Evolutionary conservation across 2,797 vertebrate species (phyloP).

Genomic region (Columba guinea): DNA sequence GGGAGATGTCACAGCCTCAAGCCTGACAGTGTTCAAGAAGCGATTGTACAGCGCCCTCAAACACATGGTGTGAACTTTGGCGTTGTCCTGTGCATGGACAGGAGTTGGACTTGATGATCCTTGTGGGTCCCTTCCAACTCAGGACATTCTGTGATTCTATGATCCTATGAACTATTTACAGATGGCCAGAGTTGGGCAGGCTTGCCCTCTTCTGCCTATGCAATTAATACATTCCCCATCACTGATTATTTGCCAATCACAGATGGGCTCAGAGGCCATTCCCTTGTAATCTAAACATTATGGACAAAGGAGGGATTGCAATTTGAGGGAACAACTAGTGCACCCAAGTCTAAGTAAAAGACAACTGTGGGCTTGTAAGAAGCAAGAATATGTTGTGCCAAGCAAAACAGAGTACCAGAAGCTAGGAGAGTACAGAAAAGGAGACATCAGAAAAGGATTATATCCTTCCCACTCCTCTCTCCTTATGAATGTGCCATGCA

Average conservation of each 20-base stretch:
- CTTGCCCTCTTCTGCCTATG: not conserved
- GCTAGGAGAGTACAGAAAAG: not conserved
- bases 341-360: not conserved
- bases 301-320: not conserved
- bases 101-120: no score
- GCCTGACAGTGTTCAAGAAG: no score
- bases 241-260: not conserved
- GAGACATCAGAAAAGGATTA: not conserved
- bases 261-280: not conserved
- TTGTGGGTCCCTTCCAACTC: no score
- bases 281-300: not conserved
- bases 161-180: not conserved
- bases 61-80: no score
- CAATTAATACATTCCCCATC: not conserved
- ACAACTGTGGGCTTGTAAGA: not conserved
- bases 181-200: not conserved
- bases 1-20: no score
- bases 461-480: not conserved
- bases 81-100: no score
- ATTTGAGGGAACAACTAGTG: not conserved
- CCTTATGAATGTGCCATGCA: not conserved
- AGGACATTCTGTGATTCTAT: no score
- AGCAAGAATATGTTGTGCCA: not conserved
- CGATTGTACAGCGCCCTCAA: no score
- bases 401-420: not conserved